Percentiles rank a stretch among this genome's conserved stretches.
These are phyloP conservation scores for Paracanthobrama guichenoti DNA, from an alignment of 2,113 vertebrate species.

Conservation along the genomic window DNA sequence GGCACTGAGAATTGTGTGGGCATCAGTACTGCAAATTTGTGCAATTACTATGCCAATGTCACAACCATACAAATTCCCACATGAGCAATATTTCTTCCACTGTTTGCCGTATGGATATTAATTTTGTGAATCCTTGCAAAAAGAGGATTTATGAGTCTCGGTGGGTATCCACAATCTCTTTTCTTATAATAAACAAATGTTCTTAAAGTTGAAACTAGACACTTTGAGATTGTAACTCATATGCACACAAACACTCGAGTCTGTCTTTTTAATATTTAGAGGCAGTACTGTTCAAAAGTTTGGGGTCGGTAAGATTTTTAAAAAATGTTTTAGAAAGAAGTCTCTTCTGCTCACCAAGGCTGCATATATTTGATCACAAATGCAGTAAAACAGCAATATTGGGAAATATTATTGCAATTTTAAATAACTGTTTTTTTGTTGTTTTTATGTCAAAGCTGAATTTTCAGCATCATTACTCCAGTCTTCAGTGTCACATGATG, in stretches of 20 bases:
- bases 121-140: constrained; percentile 26
- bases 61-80: constrained; percentile 53
- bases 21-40: background rate
- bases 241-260: background rate
- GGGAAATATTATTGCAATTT: background rate
- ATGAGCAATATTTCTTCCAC: constrained; percentile 17
- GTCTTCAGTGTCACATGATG: background rate
- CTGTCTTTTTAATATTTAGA: background rate
- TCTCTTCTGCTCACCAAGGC: background rate
- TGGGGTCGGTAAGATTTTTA: background rate
- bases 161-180: constrained; percentile 56
- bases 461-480: background rate
- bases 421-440: background rate
- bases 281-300: background rate
- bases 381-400: background rate
- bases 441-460: background rate
- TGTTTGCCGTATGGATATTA: constrained; percentile 51
- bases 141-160: constrained; percentile 66
- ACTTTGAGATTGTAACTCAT: background rate
- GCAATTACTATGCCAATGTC: constrained; percentile 34
- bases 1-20: constrained; percentile 5
- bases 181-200: constrained; percentile 14
- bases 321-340: background rate
- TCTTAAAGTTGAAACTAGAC: background rate
- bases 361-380: background rate